Conservation (phyloP, 2,113 vertebrate species). For the Syngnathoides biaculeatus region DNA sequence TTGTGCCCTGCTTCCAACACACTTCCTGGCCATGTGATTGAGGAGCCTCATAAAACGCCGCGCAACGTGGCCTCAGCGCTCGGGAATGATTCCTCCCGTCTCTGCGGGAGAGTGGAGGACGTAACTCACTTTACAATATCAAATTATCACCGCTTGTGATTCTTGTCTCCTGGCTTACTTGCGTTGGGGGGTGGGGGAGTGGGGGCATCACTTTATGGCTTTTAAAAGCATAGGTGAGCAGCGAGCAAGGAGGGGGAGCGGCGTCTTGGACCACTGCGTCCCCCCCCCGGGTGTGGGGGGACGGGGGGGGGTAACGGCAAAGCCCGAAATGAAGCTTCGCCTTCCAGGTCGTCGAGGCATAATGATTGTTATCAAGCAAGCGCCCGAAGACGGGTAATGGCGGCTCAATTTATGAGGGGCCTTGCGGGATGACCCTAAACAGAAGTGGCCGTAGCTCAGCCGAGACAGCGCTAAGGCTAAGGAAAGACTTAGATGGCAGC, state of each 20-base stretch:
- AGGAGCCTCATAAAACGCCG: slow-evolving; percentile 62
- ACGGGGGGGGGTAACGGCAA: slow-evolving; percentile 45
- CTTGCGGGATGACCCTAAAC: slow-evolving; percentile 60
- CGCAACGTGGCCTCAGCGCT: slow-evolving; percentile 34
- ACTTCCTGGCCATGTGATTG: slow-evolving; percentile 50
- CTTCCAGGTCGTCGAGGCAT: slow-evolving; percentile 58
- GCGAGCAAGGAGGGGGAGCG: slow-evolving; percentile 18
- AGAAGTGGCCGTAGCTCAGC: slow-evolving; percentile 51
- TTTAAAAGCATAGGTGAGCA: slow-evolving; percentile 48
- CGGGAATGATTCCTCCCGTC: neutral
- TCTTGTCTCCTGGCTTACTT: slow-evolving; percentile 60
- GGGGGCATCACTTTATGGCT: slow-evolving; percentile 50
- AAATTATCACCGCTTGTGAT: slow-evolving; percentile 58
- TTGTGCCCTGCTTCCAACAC: slow-evolving; percentile 38
- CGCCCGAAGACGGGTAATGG: slow-evolving; percentile 57
- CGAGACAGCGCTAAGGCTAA: slow-evolving; percentile 50
- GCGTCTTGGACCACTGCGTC: slow-evolving; percentile 19
- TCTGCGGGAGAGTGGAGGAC: slow-evolving; percentile 29
- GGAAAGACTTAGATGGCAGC: slow-evolving; percentile 57
- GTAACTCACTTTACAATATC: slow-evolving; percentile 68
- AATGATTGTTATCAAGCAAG: slow-evolving; percentile 67
- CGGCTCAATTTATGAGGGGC: slow-evolving; percentile 62
- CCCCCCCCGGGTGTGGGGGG: too few relatives aligned
- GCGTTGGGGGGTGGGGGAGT: neutral
- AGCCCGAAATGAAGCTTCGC: slow-evolving; percentile 50